These are phyloP conservation scores for Idaea aversata DNA, from an alignment of 2,888 invertebrate genomes.

Conservation along the genomic window DNA sequence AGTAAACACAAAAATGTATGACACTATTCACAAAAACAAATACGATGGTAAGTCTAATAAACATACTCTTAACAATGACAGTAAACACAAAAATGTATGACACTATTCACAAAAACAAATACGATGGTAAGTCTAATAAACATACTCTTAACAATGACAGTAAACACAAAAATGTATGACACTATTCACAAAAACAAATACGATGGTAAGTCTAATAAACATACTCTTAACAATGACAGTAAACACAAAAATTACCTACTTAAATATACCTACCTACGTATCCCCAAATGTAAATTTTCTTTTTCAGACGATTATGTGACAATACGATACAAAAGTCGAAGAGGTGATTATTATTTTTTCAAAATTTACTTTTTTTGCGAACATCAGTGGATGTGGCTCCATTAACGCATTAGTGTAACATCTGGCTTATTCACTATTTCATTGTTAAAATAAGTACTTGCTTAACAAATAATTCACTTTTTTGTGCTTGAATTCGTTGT, in stretches of 20 bases:
- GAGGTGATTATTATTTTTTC: conserved; percentile 85
- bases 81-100: too few species aligned
- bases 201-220: conserved; percentile 83
- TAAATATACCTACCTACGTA: conserved; percentile 23
- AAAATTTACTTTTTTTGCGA: conserved; percentile 48
- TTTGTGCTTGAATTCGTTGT: background rate
- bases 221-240: background rate
- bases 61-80: too few species aligned
- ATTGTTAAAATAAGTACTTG: background rate
- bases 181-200: conserved; percentile 94
- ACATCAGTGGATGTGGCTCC: conserved; percentile 54
- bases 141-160: too few species aligned
- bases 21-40: too few species aligned
- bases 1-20: too few species aligned
- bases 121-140: too few species aligned
- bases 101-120: too few species aligned
- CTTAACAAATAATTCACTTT: background rate
- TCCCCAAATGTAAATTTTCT: conserved; percentile 60
- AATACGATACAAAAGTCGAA: conserved; percentile 93
- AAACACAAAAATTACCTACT: background rate
- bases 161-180: too few species aligned
- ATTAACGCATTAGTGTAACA: conserved; percentile 32
- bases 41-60: too few species aligned
- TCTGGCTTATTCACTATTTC: conserved; percentile 6
- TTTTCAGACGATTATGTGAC: conserved; percentile 95